These are phyloP conservation scores for Apis dorsata DNA, from an alignment of 1,140 invertebrate species.

Conservation along the genomic window DNA sequence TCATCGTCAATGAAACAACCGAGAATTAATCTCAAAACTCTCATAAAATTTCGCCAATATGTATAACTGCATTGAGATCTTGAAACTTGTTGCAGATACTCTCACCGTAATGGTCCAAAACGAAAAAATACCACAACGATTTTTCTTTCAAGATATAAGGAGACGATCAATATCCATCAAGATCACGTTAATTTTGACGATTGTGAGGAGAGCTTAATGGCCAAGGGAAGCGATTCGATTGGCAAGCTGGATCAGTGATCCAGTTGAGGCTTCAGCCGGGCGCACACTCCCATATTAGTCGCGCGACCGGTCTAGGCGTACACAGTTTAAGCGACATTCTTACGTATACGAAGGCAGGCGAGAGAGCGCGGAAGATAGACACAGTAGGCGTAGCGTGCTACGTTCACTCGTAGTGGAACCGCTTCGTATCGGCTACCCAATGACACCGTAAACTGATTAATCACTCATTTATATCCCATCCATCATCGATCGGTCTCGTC, in stretches of 20 bases:
- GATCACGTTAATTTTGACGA: too few relatives aligned
- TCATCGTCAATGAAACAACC: too few relatives aligned
- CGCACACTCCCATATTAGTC: conserved; percentile 72
- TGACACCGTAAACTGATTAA: background rate
- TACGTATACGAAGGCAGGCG: conserved; percentile 45
- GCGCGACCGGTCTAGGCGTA: conserved; percentile 75
- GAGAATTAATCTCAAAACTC: too few relatives aligned
- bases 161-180: too few relatives aligned
- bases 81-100: too few relatives aligned
- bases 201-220: conserved; percentile 37
- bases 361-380: conserved; percentile 34
- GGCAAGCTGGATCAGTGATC: conserved; percentile 60
- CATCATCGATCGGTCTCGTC: background rate
- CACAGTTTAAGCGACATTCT: conserved; percentile 57
- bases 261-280: conserved; percentile 71
- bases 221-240: conserved; percentile 52
- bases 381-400: background rate
- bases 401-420: background rate
- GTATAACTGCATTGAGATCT: too few relatives aligned
- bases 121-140: too few relatives aligned
- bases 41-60: too few relatives aligned
- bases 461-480: background rate
- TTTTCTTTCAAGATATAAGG: too few relatives aligned
- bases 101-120: too few relatives aligned
- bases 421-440: background rate